Conservation (phyloP, 2,113 vertebrate genomes). For the Atractosteus spatula region DNA sequence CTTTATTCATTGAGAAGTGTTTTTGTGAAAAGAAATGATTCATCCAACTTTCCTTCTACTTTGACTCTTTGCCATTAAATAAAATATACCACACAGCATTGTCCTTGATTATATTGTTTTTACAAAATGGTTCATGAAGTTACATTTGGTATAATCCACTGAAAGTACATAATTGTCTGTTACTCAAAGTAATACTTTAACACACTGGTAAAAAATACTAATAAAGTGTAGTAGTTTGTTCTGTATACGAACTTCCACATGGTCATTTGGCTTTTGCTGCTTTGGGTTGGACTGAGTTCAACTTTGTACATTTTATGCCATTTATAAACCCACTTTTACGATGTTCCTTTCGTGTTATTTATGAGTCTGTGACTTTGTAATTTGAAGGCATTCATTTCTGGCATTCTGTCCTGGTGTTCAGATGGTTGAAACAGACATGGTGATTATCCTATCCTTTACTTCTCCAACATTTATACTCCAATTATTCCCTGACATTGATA, state of each 20-base stretch:
- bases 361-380: conserved; percentile 38
- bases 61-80: too few relatives aligned
- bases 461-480: conserved; percentile 8
- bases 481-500: neutral
- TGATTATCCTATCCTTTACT: conserved; percentile 12
- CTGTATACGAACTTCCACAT: neutral
- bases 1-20: too few relatives aligned
- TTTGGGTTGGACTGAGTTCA: neutral
- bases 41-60: too few relatives aligned
- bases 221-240: neutral
- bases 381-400: conserved; percentile 33
- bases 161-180: neutral
- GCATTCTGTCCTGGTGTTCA: neutral
- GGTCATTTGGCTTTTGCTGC: conserved; percentile 24
- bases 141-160: neutral
- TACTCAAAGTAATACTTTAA: neutral
- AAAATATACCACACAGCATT: too few relatives aligned
- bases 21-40: too few relatives aligned
- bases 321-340: conserved; percentile 28
- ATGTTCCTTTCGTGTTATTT: conserved; percentile 41
- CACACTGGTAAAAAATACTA: neutral
- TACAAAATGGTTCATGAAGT: too few relatives aligned
- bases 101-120: too few relatives aligned
- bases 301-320: conserved; percentile 26
- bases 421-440: conserved; percentile 20